Evolutionary conservation across 2,888 invertebrate genomes (phyloP).

Genomic region (Pristionchus mayeri): DNA sequence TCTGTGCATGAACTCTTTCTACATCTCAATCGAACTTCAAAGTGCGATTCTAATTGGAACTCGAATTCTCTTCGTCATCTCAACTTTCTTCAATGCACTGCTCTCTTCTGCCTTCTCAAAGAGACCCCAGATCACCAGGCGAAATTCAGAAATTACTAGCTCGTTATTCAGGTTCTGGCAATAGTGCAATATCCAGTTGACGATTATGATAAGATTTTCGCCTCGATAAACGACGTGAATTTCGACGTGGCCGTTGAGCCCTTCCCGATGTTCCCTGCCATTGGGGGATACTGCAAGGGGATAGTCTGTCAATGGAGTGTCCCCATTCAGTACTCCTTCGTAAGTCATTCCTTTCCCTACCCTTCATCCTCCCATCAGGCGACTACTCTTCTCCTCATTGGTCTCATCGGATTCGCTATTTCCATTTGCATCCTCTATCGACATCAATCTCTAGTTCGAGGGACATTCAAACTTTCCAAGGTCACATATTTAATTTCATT

Average conservation of each 20-base stretch:
- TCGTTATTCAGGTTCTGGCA: not conserved
- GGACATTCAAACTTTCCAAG: not conserved
- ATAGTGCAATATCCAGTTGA: not conserved
- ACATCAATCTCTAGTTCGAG: constrained; percentile 15
- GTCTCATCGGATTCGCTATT: constrained; percentile 3
- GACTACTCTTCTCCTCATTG: not conserved
- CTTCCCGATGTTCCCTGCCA: constrained; percentile 4
- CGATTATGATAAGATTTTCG: not conserved
- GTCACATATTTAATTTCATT: not conserved
- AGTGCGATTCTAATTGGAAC: not conserved
- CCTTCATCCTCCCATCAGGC: not conserved
- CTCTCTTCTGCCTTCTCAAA: constrained; percentile 16
- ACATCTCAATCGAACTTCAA: constrained; percentile 8
- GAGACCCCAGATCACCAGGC: not conserved
- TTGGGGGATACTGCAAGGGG: constrained; percentile 12
- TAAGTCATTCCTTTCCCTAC: not conserved
- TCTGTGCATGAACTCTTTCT: constrained; percentile 11
- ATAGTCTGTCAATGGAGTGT: constrained; percentile 17
- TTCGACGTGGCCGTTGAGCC: not conserved
- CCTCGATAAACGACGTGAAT: not conserved
- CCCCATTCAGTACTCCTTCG: constrained; percentile 7
- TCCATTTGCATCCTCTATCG: constrained; percentile 8
- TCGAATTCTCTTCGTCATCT: constrained; percentile 3
- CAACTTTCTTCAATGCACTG: not conserved
- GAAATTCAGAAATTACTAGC: not conserved